Conservation (phyloP, 2,113 vertebrate species). For the Chascanopsetta lugubris region DNA sequence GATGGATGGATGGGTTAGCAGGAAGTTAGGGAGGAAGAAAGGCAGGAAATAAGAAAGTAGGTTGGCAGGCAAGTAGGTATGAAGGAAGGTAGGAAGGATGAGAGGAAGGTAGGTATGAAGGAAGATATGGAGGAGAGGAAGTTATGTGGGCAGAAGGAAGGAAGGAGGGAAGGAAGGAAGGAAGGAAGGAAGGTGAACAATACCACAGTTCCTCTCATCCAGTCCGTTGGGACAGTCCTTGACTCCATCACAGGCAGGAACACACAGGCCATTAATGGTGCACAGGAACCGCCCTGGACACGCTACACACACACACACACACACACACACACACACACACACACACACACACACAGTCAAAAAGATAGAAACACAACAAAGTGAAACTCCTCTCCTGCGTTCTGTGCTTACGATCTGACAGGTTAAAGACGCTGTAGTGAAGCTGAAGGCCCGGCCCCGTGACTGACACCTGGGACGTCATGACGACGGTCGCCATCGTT, state of each 20-base stretch:
- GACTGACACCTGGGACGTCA: slow-evolving; percentile 89
- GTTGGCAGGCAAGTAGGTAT: too few relatives aligned
- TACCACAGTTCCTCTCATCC: slow-evolving; percentile 95
- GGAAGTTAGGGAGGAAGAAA: too few relatives aligned
- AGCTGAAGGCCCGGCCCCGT: slow-evolving; percentile 90
- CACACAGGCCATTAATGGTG: slow-evolving; percentile 87
- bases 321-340: slow-evolving; percentile 26
- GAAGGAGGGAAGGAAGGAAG: too few relatives aligned
- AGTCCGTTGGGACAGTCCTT: slow-evolving; percentile 90
- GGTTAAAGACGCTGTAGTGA: slow-evolving; percentile 89
- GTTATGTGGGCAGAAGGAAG: too few relatives aligned
- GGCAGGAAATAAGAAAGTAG: too few relatives aligned
- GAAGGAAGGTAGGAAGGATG: too few relatives aligned
- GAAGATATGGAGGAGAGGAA: too few relatives aligned
- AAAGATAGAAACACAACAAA: neutral
- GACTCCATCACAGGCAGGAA: slow-evolving; percentile 90
- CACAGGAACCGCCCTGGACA: slow-evolving; percentile 92
- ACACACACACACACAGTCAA: slow-evolving; percentile 7
- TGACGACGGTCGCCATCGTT: slow-evolving; percentile 79
- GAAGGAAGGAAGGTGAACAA: too few relatives aligned
- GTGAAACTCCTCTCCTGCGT: neutral
- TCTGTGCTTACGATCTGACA: slow-evolving; percentile 87
- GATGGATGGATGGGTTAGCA: too few relatives aligned
- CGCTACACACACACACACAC: slow-evolving; percentile 81
- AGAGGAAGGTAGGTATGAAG: too few relatives aligned